phyloP scores from a whole-genome alignment of 2,113 vertebrate genomes.

The Australoheros scitulus region DNA sequence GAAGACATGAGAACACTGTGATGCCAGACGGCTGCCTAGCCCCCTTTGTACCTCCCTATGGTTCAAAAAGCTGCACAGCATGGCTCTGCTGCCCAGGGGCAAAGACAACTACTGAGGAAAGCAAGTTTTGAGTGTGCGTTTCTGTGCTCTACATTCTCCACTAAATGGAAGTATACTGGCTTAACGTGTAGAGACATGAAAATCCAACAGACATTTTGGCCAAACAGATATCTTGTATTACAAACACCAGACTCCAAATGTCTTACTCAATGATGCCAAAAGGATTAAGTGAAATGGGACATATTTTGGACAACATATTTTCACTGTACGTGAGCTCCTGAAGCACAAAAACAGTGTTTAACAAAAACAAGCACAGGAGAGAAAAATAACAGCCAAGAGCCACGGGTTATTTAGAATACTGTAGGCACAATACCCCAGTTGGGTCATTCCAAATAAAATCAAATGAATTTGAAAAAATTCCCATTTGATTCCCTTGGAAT shows the following conservation, averaged over 20 bases:
- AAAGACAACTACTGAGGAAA: not conserved
- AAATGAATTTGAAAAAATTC: not conserved
- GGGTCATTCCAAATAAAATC: not conserved
- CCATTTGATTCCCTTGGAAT: no score
- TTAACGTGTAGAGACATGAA: slow-evolving; percentile 4
- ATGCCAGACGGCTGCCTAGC: slow-evolving; percentile 50
- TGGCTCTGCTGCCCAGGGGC: slow-evolving; percentile 34
- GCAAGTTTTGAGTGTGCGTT: not conserved
- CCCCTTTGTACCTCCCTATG: slow-evolving; percentile 35
- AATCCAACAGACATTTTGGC: not conserved
- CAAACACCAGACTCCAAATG: not conserved
- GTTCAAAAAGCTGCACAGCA: slow-evolving; percentile 41
- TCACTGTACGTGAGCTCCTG: not conserved
- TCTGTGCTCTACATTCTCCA: slow-evolving; percentile 14
- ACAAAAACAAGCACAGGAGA: slow-evolving; percentile 14
- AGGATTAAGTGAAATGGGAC: slow-evolving; percentile 15
- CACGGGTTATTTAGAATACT: slow-evolving; percentile 27
- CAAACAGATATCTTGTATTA: not conserved
- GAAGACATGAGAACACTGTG: slow-evolving; percentile 33
- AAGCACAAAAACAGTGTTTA: slow-evolving; percentile 51
- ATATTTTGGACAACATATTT: slow-evolving; percentile 34
- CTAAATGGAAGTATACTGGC: not conserved
- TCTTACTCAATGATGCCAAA: slow-evolving; percentile 19
- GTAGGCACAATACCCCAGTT: not conserved
- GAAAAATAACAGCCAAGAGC: slow-evolving; percentile 34